A percentile compares a stretch with the other conserved stretches of the same genome.
These are phyloP conservation scores for Trinorchestia longiramus DNA, from an alignment of 1,140 invertebrate species.

Conservation along the genomic window DNA sequence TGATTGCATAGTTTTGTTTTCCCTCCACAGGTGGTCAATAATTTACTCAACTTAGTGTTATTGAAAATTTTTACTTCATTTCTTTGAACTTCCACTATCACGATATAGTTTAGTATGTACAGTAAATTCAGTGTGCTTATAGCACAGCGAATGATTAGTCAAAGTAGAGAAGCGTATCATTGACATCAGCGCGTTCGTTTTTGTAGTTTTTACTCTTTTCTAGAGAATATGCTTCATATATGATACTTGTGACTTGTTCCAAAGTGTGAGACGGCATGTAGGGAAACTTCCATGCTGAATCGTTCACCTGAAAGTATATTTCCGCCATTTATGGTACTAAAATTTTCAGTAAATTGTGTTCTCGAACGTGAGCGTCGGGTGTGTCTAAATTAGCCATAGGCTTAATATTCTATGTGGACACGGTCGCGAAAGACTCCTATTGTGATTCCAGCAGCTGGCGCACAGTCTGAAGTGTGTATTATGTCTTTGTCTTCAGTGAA, in stretches of 20 bases:
- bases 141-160: neutral
- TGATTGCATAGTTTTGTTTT: too few species aligned
- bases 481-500: neutral
- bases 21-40: too few species aligned
- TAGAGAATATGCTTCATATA: neutral
- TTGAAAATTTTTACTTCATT: neutral
- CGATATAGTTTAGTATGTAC: neutral
- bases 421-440: neutral
- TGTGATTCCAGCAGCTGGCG: neutral
- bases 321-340: too few species aligned
- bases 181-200: neutral
- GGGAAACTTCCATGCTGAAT: neutral
- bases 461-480: too few species aligned
- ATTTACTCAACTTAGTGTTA: too few species aligned
- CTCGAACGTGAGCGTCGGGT: neutral
- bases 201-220: neutral
- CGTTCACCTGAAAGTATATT: neutral
- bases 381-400: neutral
- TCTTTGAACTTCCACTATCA: neutral
- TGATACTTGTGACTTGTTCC: neutral
- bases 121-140: neutral
- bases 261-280: neutral
- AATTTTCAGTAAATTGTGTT: neutral
- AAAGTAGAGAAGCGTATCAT: neutral
- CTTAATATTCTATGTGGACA: neutral